Evolutionary conservation across 2,113 vertebrate species (phyloP), one percentile per base, ranked within the genome.

Genomic region (Pipra filicauda): DNA sequence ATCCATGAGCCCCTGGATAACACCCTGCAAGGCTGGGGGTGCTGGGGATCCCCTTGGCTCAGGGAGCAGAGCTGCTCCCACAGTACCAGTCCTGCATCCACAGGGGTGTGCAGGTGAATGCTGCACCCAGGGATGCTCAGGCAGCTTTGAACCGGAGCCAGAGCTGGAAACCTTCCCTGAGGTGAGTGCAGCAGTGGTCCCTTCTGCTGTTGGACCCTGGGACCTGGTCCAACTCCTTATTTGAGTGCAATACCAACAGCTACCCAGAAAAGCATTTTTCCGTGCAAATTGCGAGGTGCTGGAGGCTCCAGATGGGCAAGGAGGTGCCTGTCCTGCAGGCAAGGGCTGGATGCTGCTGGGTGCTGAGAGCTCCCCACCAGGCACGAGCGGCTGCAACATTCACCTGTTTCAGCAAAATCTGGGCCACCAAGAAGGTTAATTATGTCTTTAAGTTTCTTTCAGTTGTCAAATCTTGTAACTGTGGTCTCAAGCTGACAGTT

Each of bases 391-490:
- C 70, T 33, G 9, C 44, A 43, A 41, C 2, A 1, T 81, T 75
- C 82, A 81, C 71, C 74, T 71, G 55, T 66, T 78, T 18, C 89
- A 83, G 86, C 46, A 62, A n/a, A 89, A 72, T 37, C 88, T 43
- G 49, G 66, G 61, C 77, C 48, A 80, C 71, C 59, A 69, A 71
- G 75, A 89, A 93, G 81, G 71, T 89, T 85, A 95, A 95, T 95
- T 76, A 73, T 31, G 76, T 71, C 81, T 92, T 96, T 72, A 86
- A 67, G 43, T 84, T 83, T 70, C 85, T 58, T 94, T 75, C 64
- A 75, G 55, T 84, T 86, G 91, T 97, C 88, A 91, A 33, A 64
- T 69, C 44, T 75, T 69, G 31, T 84, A 78, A 59, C 87, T 71
- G 2, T 55, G 11, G 8, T 88, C 89, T 90, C 72, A 90, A 75